Percentiles rank a stretch among this genome's conserved stretches.
Conservation (phyloP, 2,888 invertebrate genomes). For the Dicroscelio sp. region DNA sequence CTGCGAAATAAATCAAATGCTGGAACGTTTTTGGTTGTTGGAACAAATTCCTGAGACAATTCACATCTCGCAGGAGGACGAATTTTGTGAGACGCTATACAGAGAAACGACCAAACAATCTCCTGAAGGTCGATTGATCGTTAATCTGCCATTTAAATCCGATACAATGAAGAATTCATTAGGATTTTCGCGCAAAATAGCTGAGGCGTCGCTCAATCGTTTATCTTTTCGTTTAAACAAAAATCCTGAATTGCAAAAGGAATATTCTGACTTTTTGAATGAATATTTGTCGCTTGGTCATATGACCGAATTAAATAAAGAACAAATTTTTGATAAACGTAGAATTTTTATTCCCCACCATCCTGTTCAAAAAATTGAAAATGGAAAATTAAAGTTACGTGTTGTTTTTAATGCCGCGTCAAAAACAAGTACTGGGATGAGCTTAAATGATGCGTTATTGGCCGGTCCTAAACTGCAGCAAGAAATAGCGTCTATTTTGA, state of each 20-base stretch:
- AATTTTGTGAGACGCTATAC: background rate
- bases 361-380: background rate
- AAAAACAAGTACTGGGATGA: background rate
- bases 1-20: too few relatives aligned
- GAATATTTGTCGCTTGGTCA: background rate
- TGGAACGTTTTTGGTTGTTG: too few relatives aligned
- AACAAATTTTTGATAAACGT: background rate
- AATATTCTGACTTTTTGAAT: background rate
- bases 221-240: background rate
- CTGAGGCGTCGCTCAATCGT: background rate
- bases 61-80: too few relatives aligned
- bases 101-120: background rate
- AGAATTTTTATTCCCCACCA: background rate
- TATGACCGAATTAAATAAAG: background rate
- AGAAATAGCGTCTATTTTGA: background rate
- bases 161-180: background rate
- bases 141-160: background rate
- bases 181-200: background rate
- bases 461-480: background rate
- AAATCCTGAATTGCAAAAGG: background rate
- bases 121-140: background rate
- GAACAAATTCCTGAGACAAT: too few relatives aligned
- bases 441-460: background rate
- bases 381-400: background rate
- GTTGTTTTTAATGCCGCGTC: conserved; percentile 1